Conservation (phyloP, 2,797 vertebrate species). For the Bucorvus abyssinicus region DNA sequence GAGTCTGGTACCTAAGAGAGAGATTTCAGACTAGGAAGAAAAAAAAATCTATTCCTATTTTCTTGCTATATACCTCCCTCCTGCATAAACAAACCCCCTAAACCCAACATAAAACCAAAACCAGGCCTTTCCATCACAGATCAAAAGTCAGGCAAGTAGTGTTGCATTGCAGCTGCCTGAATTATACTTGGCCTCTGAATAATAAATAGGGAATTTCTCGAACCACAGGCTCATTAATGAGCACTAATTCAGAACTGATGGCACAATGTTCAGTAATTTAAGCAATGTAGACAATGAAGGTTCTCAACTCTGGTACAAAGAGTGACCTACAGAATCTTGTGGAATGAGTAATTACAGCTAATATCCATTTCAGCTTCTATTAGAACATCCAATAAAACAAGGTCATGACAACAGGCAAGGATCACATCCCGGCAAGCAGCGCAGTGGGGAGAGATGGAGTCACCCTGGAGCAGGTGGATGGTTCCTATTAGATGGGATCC, state of each 20-base stretch:
- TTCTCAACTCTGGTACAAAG: constrained; percentile 75
- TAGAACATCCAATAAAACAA: constrained; percentile 76
- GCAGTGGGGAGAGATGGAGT: constrained; percentile 33
- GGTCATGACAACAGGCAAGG: constrained; percentile 70
- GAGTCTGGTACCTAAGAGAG: neutral
- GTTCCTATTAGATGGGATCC: constrained; percentile 29
- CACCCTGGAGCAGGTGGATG: constrained; percentile 69
- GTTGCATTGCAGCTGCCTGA: constrained; percentile 65
- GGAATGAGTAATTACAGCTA: constrained; percentile 79
- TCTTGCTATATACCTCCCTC: neutral
- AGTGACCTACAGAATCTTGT: constrained; percentile 70
- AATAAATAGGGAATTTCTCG: constrained; percentile 76
- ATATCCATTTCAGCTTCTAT: constrained; percentile 76
- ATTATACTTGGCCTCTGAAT: constrained; percentile 72
- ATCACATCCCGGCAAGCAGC: constrained; percentile 61
- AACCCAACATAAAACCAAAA: neutral
- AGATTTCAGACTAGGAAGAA: neutral
- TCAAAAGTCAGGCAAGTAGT: constrained; percentile 67
- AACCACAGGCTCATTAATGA: constrained; percentile 77
- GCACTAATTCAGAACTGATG: constrained; percentile 78
- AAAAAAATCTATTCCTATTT: neutral
- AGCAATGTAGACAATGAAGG: constrained; percentile 75
- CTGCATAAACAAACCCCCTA: neutral
- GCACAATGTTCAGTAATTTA: constrained; percentile 74
- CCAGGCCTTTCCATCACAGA: constrained; percentile 48